A percentile compares a stretch with the other conserved stretches of the same genome.
phyloP scores from a whole-genome alignment of 2,888 invertebrate genomes.

The Spicauda simplicius region DNA sequence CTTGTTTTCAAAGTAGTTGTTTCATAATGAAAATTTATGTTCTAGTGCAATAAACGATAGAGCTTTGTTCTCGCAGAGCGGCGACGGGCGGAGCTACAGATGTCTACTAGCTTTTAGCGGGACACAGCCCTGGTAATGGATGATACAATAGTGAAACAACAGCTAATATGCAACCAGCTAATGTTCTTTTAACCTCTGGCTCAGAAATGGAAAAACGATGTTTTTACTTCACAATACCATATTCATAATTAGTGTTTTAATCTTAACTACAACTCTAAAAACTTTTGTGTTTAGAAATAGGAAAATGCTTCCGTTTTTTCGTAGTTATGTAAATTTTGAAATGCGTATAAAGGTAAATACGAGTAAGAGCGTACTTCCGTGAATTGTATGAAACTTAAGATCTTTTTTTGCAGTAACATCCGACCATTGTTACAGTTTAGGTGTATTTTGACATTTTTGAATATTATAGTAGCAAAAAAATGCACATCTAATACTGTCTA shows the following conservation, averaged over 20 bases:
- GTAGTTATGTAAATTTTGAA: no score
- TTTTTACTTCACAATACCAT: background rate
- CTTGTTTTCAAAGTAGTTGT: slow-evolving; percentile 53
- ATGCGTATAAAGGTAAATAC: no score
- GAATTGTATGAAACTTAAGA: no score
- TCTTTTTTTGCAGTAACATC: no score
- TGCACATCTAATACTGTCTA: no score
- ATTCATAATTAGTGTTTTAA: background rate
- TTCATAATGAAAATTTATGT: slow-evolving; percentile 66
- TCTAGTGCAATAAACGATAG: slow-evolving; percentile 22
- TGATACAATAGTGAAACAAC: background rate
- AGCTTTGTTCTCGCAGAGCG: slow-evolving; percentile 19
- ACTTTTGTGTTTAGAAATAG: background rate
- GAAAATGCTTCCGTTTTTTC: background rate
- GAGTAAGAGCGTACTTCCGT: no score
- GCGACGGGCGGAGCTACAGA: slow-evolving; percentile 11
- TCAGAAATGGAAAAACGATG: background rate
- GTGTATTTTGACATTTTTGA: no score
- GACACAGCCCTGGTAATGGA: background rate
- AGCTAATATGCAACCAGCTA: slow-evolving; percentile 10
- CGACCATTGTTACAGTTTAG: no score
- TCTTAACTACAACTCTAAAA: background rate
- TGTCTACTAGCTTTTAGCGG: slow-evolving; percentile 7
- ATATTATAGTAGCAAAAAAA: no score
- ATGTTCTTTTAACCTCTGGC: slow-evolving; percentile 13